A percentile compares a stretch with the other conserved stretches of the same genome.
Conservation (phyloP, 1,140 invertebrate genomes). For the Linepithema humile region DNA sequence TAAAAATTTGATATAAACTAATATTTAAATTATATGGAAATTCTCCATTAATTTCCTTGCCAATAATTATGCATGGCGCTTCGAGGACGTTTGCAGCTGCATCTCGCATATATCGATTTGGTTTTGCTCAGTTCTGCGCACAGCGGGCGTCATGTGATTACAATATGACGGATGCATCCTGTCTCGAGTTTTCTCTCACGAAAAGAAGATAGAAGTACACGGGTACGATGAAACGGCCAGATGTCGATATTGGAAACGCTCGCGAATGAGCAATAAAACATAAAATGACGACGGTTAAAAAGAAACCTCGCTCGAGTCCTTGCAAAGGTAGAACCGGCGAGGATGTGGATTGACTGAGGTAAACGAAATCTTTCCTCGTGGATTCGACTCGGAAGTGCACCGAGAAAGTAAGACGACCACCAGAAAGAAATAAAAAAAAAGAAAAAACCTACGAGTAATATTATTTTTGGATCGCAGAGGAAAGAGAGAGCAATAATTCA, state of each 20-base stretch:
- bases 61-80: neutral
- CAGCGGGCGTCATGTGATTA: neutral
- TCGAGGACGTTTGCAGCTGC: neutral
- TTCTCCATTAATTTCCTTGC: neutral
- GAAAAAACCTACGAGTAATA: neutral
- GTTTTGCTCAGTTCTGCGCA: neutral
- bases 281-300: slow-evolving; percentile 18
- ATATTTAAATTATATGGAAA: neutral
- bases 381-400: neutral
- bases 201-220: slow-evolving; percentile 5
- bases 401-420: neutral
- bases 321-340: neutral
- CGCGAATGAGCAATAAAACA: slow-evolving; percentile 39
- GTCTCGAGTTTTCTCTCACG: slow-evolving; percentile 3
- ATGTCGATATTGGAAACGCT: slow-evolving; percentile 43
- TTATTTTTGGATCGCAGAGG: slow-evolving; percentile 30
- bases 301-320: neutral
- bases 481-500: neutral
- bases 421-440: neutral
- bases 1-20: neutral
- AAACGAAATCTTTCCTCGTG: slow-evolving; percentile 35
- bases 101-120: slow-evolving; percentile 4
- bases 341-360: neutral
- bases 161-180: slow-evolving; percentile 32
- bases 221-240: slow-evolving; percentile 8